Conservation (phyloP, 2,113 vertebrate genomes). For the Nerophis lumbriciformis region DNA sequence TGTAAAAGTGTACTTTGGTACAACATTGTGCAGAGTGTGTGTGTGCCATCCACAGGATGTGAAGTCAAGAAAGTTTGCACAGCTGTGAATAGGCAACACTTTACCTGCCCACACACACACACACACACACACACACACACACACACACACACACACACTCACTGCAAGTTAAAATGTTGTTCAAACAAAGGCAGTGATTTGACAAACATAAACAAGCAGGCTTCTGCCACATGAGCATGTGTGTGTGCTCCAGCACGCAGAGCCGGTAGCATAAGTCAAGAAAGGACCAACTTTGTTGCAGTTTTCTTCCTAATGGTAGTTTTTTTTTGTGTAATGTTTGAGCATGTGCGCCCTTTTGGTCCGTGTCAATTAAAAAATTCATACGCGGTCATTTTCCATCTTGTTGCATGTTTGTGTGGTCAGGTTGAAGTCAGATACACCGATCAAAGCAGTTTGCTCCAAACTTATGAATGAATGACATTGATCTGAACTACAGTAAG, state of each 20-base stretch:
- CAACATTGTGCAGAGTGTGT: constrained; percentile 18
- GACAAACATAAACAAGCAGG: constrained; percentile 39
- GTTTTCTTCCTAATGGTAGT: background rate
- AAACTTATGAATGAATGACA: too few species aligned
- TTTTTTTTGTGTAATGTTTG: background rate
- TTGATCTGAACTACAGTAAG: too few species aligned
- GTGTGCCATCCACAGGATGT: constrained; percentile 60
- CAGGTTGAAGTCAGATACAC: too few species aligned
- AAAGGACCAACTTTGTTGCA: background rate
- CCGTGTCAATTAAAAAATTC: background rate
- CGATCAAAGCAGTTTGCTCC: too few species aligned
- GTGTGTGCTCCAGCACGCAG: constrained; percentile 36
- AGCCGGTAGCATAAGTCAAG: constrained; percentile 4
- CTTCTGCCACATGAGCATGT: constrained; percentile 23
- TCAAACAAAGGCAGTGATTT: constrained; percentile 63
- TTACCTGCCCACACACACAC: constrained; percentile 28
- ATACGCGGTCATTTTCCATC: too few species aligned
- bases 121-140: constrained; percentile 28
- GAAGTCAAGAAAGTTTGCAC: constrained; percentile 72
- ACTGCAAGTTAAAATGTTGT: constrained; percentile 41
- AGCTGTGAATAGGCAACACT: constrained; percentile 47
- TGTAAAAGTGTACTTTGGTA: background rate
- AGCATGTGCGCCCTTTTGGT: background rate
- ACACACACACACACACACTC: constrained; percentile 33
- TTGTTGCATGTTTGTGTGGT: too few species aligned